Base-by-base conservation (phyloP, 2,113 vertebrate genomes). In the Elanoides forficatus region DNA sequence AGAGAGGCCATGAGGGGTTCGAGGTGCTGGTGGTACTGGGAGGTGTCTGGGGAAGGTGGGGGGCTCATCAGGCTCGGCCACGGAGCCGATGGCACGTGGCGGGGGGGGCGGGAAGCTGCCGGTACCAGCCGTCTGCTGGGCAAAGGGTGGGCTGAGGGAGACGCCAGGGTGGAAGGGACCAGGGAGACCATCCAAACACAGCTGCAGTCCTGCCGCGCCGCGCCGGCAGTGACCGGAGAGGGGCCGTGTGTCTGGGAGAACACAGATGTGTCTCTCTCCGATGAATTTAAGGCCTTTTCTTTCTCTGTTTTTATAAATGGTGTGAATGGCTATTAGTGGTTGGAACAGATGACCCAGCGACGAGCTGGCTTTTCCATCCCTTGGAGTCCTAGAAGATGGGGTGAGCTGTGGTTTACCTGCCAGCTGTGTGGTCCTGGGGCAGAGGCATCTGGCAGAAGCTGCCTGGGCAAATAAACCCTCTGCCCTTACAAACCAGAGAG, bases 151-250 rank as follows among this genome's bases (percentile, higher is more conserved):
- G 52, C 62, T 58, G 18, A 30, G 34, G 38, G 68, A 22, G 26
- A 34, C 5, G 11, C 5, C 52, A 9, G 38, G 53, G 32, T 36
- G 84, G 53, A 52, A 59, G n/a, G 65, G 72, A 68, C 66, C 58
- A 6, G 59, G 8, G 27, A 55, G 78, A 34, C 19, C 66, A 20
- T 3, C 66, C 50, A 18, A 52, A 42, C 17, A 6, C 23, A 32
- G 48, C 55, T 10, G 0, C 32, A 62, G 66, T 38, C 58, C 66
- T 23, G 34, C 25, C 3, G 0, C 2, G 0, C 55, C 3, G 1
- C 18, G n/a, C 40, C 4, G 2, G 81, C 27, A 40, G 40, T 0
- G 0, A 48, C 58, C 1, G 0, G 36, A 60, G 86, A 50, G 65
- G 63, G 34, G 9, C 52, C 0, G 1, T 11, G 21, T 45, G 36